Evolutionary conservation across 2,888 invertebrate genomes (phyloP).

Genomic region (Oscheius sp.): DNA sequence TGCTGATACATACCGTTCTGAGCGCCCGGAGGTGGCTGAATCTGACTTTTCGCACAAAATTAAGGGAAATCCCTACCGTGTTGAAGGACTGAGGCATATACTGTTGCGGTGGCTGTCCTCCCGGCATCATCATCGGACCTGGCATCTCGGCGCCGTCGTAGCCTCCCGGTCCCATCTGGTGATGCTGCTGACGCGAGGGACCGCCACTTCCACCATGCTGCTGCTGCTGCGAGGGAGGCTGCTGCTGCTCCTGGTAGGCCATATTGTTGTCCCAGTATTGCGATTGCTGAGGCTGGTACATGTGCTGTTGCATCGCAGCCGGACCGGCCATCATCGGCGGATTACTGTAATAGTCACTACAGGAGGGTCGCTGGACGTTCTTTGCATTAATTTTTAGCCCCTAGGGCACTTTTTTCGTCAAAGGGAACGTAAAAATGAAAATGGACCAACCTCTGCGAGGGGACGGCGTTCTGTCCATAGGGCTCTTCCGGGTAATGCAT

Average conservation of each 20-base stretch:
- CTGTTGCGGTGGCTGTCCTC: slow-evolving; percentile 1
- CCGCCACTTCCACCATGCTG: too few relatives aligned
- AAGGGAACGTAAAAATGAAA: neutral
- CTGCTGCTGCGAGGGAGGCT: too few relatives aligned
- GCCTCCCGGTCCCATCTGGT: too few relatives aligned
- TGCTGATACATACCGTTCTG: slow-evolving; percentile 2
- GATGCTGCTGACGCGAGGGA: too few relatives aligned
- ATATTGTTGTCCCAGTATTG: too few relatives aligned
- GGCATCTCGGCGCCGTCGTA: too few relatives aligned
- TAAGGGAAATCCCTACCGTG: neutral
- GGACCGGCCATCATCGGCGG: too few relatives aligned
- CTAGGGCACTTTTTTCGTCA: neutral
- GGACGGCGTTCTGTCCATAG: neutral
- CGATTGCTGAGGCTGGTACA: too few relatives aligned
- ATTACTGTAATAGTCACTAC: slow-evolving; percentile 8
- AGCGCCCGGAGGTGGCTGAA: slow-evolving; percentile 9
- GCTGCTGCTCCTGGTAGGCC: too few relatives aligned
- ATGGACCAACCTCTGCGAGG: slow-evolving; percentile 3
- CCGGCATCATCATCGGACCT: neutral
- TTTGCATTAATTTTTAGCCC: neutral
- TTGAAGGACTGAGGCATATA: neutral
- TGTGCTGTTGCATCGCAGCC: too few relatives aligned
- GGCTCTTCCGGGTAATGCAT: slow-evolving; percentile 1
- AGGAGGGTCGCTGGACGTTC: neutral
- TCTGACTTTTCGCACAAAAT: neutral